Evolutionary conservation across 2,888 invertebrate species (phyloP), one percentile per base, ranked within the genome.

Genomic region (Spisula solida): DNA sequence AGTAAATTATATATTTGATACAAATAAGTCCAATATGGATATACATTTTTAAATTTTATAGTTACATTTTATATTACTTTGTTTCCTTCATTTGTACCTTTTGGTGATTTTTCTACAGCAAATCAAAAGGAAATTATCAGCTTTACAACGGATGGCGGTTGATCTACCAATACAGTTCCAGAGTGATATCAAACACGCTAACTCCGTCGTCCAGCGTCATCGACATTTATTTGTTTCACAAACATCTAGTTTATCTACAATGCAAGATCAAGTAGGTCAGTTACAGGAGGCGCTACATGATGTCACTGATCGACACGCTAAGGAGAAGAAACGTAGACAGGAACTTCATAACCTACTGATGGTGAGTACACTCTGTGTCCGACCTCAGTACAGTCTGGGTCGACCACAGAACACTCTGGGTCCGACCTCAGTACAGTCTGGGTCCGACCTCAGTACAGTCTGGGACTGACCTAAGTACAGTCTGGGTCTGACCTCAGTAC

Each of bases 311-410:
- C 90, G 94, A 82, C 95, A 95, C 86, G 93, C 93, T 41, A 94
- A 94, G 86, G 96, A 96, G 88, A 95, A 95, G 86, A 94, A 94
- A 80, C 90, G 95, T 10, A 85, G 96, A 85, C 95, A 95, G 86
- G 94, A 95, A 56, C 93, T 96, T 12, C 96, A 96, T 89, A 95
- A 95, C 88, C 89, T 93, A n/a, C 91, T 96, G 18, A 95, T 96
- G 96, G 96, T 95, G 16, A 14, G 14, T 55, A 31, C 31, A n/a
- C 20, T 34, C 14, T 41, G 41, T 8, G 0, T 79, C 41, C 34
- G 31, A 34, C 41, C 41, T n/a, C n/a, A n/a, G n/a, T n/a, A n/a
- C n/a, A n/a, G n/a, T n/a, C n/a, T n/a, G n/a, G n/a, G n/a, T n/a
- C n/a, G n/a, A n/a, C n/a, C n/a, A n/a, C n/a, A n/a, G n/a, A n/a